A percentile compares a stretch with the other conserved stretches of the same genome.
These are phyloP conservation scores for Peromyscus polionotus DNA, from an alignment of 2,113 vertebrate species.

Conservation along the genomic window DNA sequence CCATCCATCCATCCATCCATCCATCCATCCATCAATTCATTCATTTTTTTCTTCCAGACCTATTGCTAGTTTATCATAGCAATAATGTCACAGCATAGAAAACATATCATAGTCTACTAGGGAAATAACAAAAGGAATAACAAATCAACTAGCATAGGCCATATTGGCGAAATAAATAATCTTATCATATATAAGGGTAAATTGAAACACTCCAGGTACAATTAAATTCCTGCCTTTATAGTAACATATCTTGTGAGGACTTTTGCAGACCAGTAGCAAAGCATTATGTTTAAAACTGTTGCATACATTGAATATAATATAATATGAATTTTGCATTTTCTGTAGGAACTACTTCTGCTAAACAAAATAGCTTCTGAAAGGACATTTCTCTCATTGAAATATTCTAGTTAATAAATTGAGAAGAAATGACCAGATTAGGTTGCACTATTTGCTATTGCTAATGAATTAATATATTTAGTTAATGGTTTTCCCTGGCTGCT, in stretches of 20 bases:
- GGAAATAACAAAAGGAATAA: not conserved
- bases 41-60: not conserved
- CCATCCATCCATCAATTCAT: too few species aligned
- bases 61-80: not conserved
- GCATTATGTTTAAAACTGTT: not conserved
- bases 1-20: not conserved
- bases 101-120: not conserved
- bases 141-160: not conserved
- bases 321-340: constrained; percentile 3
- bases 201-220: not conserved
- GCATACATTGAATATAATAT: constrained; percentile 26
- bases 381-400: constrained; percentile 43
- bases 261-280: not conserved
- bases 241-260: not conserved
- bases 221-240: not conserved
- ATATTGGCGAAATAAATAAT: not conserved
- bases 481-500: constrained; percentile 26
- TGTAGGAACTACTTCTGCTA: not conserved
- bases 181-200: not conserved
- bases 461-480: constrained; percentile 68
- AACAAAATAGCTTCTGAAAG: constrained; percentile 41
- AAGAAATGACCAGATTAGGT: constrained; percentile 27
- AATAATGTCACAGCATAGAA: not conserved
- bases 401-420: constrained; percentile 60
- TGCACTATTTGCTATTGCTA: constrained; percentile 9